Evolutionary conservation across 2,888 invertebrate species (phyloP).

Genomic region (Clepsis dumicolana): DNA sequence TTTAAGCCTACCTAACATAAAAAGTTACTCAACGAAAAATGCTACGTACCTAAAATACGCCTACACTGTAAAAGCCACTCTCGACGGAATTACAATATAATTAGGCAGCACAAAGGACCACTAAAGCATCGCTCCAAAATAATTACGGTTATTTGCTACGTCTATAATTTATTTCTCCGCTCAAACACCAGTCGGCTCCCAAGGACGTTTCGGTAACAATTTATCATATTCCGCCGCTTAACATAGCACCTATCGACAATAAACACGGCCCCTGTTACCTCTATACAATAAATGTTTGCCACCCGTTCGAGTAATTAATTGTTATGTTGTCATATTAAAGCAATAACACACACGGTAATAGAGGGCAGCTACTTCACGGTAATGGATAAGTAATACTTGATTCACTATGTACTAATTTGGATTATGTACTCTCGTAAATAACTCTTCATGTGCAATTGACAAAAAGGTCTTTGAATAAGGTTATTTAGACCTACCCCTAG

Average conservation of each 20-base stretch:
- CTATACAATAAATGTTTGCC: constrained; percentile 23
- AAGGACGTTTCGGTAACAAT: constrained; percentile 26
- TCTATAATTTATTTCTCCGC: constrained; percentile 43
- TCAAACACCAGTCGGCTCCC: constrained; percentile 22
- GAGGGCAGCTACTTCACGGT: constrained; percentile 8
- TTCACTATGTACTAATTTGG: not conserved
- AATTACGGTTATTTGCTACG: constrained; percentile 42
- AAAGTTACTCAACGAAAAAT: constrained; percentile 29
- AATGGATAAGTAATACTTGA: constrained; percentile 11
- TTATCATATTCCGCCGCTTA: constrained; percentile 25
- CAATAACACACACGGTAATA: constrained; percentile 19
- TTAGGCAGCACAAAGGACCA: constrained; percentile 46
- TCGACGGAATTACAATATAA: constrained; percentile 47
- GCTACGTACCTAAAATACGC: constrained; percentile 26
- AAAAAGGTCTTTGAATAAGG: too few relatives aligned
- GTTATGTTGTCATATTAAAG: constrained; percentile 28
- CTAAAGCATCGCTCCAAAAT: constrained; percentile 43
- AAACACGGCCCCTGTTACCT: constrained; percentile 15
- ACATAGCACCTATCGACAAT: constrained; percentile 17
- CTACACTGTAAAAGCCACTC: constrained; percentile 43
- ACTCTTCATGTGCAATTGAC: not conserved
- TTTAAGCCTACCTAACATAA: constrained; percentile 20
- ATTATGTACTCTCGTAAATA: not conserved
- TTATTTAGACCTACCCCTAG: too few relatives aligned
- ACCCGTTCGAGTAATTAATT: constrained; percentile 31